Conservation (phyloP, 64 coral and sea anemone species). For the Actinia tenebrosa region DNA sequence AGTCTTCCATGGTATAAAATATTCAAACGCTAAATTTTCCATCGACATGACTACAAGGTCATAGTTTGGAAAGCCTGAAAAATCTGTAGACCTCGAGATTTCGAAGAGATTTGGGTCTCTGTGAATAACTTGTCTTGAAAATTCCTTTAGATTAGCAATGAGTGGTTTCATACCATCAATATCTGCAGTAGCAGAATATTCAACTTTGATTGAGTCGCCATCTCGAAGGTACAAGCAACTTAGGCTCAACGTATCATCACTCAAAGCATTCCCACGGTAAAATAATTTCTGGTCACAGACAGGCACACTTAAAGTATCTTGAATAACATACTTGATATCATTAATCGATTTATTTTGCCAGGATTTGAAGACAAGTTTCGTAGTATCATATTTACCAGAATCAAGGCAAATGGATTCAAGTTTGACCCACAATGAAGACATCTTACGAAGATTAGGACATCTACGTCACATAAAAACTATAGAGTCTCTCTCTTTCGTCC, state of each 20-base stretch:
- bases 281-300: conserved; percentile 59
- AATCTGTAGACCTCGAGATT: conserved; percentile 7
- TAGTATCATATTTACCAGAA: background rate
- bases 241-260: conserved; percentile 48
- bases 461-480: too few relatives aligned
- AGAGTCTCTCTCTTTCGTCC: too few relatives aligned
- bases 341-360: conserved; percentile 47
- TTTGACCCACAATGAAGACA: background rate
- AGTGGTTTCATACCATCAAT: conserved; percentile 49
- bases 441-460: background rate
- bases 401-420: background rate
- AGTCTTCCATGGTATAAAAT: conserved; percentile 90
- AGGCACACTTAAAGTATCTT: conserved; percentile 56
- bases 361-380: background rate
- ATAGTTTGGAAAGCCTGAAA: conserved; percentile 37
- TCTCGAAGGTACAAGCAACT: conserved; percentile 64
- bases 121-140: conserved; percentile 18
- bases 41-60: conserved; percentile 40
- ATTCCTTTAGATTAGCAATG: conserved; percentile 52
- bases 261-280: conserved; percentile 40
- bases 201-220: conserved; percentile 50
- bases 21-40: conserved; percentile 67
- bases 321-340: conserved; percentile 59
- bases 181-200: conserved; percentile 49
- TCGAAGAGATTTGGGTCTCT: conserved; percentile 41